These are phyloP conservation scores for Crotalus horridus DNA, from an alignment of 2,113 vertebrate genomes.

Conservation along the genomic window DNA sequence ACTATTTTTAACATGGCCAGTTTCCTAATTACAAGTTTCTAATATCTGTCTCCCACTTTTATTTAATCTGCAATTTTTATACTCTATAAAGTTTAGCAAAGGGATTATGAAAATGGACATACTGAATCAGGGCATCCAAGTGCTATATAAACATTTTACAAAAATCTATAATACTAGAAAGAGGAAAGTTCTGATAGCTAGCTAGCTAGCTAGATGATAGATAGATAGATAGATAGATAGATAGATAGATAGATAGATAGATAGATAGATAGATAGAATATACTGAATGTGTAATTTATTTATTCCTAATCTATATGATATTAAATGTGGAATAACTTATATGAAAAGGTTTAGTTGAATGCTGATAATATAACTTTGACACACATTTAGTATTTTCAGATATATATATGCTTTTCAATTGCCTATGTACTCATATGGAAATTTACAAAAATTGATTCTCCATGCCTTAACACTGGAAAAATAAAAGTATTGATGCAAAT, in stretches of 20 bases:
- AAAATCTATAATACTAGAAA: neutral
- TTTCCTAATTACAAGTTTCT: neutral
- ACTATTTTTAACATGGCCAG: neutral
- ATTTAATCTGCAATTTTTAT: neutral
- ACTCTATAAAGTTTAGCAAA: neutral
- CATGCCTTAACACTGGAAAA: neutral
- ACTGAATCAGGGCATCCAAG: neutral
- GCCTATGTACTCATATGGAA: neutral
- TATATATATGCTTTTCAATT: neutral
- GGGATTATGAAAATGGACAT: neutral
- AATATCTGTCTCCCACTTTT: neutral
- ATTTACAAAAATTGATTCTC: neutral
- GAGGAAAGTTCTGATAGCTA: neutral
- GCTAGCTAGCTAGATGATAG: neutral
- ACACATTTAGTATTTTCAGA: neutral
- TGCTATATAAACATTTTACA: neutral
- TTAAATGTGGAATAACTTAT: neutral
- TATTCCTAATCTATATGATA: neutral
- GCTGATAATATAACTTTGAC: neutral
- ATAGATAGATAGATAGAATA: neutral
- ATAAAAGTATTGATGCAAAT: neutral
- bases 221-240: neutral
- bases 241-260: too few species aligned
- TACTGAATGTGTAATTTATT: neutral
- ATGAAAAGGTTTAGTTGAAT: neutral